A percentile compares a stretch with the other conserved stretches of the same genome.
phyloP scores from a whole-genome alignment of 2,113 vertebrate species.

The mouse (Mus musculus) region DNA sequence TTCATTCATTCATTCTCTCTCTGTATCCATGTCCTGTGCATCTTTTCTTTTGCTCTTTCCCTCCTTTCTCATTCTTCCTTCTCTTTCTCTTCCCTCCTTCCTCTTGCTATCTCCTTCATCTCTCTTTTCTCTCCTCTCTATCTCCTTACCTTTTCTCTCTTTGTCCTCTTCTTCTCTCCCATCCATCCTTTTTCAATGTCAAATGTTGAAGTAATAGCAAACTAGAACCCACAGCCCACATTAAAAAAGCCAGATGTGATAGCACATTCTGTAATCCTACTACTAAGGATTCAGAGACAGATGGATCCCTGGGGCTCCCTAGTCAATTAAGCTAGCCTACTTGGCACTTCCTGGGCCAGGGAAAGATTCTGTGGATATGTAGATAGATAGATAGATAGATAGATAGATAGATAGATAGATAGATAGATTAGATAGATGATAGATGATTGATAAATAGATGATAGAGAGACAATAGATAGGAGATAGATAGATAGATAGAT shows the following conservation, averaged over 20 bases:
- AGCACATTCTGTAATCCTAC: background rate
- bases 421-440: too few relatives aligned
- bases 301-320: background rate
- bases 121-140: too few relatives aligned
- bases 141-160: background rate
- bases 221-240: background rate
- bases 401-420: background rate
- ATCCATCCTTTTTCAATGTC: background rate
- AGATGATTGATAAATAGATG: background rate
- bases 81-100: background rate
- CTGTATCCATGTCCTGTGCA: background rate
- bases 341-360: background rate
- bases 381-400: background rate
- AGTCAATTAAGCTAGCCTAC: background rate
- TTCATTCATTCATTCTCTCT: too few relatives aligned
- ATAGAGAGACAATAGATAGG: background rate
- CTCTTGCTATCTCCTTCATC: background rate
- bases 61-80: background rate
- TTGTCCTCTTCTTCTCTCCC: background rate
- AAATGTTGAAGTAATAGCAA: background rate
- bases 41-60: background rate
- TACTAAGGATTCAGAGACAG: background rate
- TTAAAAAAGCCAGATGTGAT: background rate
- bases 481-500: background rate
- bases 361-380: background rate